phyloP scores from a whole-genome alignment of 1,140 invertebrate species.

The Uloborus diversus region DNA sequence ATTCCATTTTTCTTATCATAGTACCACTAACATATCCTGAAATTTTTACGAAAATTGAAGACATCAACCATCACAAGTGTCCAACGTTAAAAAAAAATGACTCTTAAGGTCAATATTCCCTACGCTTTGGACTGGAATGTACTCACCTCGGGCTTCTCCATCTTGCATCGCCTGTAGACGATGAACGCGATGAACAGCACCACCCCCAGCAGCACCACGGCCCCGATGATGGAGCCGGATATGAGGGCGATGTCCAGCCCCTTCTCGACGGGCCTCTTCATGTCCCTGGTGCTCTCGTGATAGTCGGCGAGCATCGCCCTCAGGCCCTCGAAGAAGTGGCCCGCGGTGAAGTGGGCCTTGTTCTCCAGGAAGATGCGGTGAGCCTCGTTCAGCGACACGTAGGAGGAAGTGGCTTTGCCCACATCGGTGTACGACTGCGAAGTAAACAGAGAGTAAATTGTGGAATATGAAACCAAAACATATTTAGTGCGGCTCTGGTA shows the following conservation, averaged over 20 bases:
- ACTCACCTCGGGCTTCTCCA: neutral
- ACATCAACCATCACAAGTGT: too few relatives aligned
- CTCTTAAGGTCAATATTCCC: too few relatives aligned
- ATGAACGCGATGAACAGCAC: slow-evolving; percentile 8
- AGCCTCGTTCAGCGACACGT: slow-evolving; percentile 23
- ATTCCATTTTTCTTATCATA: too few relatives aligned
- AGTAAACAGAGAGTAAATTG: too few relatives aligned
- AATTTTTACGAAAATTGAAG: too few relatives aligned
- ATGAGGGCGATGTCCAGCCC: slow-evolving; percentile 5
- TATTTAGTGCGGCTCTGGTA: too few relatives aligned
- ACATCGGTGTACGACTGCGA: slow-evolving; percentile 44
- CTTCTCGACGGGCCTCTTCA: neutral
- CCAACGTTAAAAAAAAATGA: too few relatives aligned
- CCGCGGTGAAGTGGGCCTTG: slow-evolving; percentile 19
- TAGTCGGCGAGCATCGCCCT: slow-evolving; percentile 1
- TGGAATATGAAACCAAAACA: too few relatives aligned
- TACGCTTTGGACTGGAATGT: too few relatives aligned
- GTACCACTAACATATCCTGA: too few relatives aligned
- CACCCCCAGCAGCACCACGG: neutral
- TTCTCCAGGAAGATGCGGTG: slow-evolving; percentile 36
- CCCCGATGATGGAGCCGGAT: slow-evolving; percentile 20
- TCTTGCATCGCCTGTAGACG: slow-evolving; percentile 7
- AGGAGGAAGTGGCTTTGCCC: slow-evolving; percentile 21
- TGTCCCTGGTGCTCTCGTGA: neutral
- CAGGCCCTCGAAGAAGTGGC: slow-evolving; percentile 35